A percentile compares a stretch with the other conserved stretches of the same genome.
Evolutionary conservation across 2,113 vertebrate genomes (phyloP).

Genomic region (Tupaia tana): DNA sequence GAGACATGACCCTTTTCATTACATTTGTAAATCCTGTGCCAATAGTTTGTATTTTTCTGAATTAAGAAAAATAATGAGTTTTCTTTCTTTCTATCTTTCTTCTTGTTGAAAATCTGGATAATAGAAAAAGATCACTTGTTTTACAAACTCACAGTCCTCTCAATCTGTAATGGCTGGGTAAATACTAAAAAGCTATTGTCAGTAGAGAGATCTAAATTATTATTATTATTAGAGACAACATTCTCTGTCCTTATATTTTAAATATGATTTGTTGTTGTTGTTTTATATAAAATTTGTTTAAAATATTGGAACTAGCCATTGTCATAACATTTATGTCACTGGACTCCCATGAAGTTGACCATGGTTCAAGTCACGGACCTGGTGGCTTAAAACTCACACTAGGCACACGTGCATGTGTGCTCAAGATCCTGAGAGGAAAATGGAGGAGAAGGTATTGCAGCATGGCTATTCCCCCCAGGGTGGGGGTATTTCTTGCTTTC

Average conservation of each 20-base stretch:
- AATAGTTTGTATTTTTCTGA: neutral
- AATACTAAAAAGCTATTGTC: neutral
- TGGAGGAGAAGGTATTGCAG: no score
- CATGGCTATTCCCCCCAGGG: no score
- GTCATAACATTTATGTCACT: no score
- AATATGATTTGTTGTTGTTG: neutral
- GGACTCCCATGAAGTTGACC: no score
- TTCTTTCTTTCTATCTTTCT: neutral
- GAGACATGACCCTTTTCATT: neutral
- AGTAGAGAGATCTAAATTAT: neutral
- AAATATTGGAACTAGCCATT: neutral
- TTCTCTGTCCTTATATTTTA: neutral
- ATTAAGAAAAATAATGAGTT: neutral
- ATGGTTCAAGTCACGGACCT: no score
- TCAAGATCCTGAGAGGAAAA: no score
- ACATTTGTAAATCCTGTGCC: neutral
- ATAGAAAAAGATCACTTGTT: neutral
- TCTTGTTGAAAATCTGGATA: neutral
- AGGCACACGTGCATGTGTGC: no score
- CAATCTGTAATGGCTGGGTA: neutral
- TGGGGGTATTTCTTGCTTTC: no score
- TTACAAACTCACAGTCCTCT: neutral
- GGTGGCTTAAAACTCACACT: no score
- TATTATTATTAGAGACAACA: neutral
- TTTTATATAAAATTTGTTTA: neutral